Conservation (phyloP, 2,113 vertebrate species). For the Dipodomys merriami region DNA sequence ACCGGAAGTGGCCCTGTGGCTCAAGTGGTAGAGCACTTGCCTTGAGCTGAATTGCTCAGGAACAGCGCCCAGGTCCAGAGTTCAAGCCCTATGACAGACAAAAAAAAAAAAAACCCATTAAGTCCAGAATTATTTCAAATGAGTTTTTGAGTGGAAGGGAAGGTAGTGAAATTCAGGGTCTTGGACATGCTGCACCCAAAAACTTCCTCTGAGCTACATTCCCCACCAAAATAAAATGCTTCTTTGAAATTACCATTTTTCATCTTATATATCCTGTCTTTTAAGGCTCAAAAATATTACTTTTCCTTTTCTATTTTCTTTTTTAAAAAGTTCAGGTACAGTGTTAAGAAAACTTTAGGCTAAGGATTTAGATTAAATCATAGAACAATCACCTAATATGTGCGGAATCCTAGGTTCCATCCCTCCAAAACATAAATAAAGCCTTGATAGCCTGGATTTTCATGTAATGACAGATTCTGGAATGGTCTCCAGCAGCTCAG, state of each 20-base stretch:
- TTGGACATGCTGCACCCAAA: not conserved
- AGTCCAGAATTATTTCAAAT: constrained; percentile 32
- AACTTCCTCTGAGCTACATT: not conserved
- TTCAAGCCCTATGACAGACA: no score
- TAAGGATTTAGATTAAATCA: no score
- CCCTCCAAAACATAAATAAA: no score
- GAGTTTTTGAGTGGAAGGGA: not conserved
- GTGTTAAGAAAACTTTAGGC: constrained; percentile 1
- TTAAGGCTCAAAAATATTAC: constrained; percentile 45
- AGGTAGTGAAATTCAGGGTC: not conserved
- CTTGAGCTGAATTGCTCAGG: no score
- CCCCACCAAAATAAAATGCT: not conserved
- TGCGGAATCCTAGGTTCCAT: no score
- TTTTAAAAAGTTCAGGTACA: not conserved
- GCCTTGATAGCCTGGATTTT: not conserved
- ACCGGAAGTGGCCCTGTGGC: no score
- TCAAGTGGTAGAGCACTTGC: no score
- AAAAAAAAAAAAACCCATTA: no score
- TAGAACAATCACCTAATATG: no score
- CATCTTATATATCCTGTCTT: not conserved
- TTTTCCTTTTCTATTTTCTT: not conserved
- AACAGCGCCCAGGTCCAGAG: no score
- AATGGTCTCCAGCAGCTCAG: not conserved
- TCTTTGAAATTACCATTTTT: not conserved
- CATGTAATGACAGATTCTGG: constrained; percentile 4